Evolutionary conservation across 2,113 vertebrate genomes (phyloP), one percentile per base, ranked within the genome.

Genomic region (Coptodon bakossiorum): DNA sequence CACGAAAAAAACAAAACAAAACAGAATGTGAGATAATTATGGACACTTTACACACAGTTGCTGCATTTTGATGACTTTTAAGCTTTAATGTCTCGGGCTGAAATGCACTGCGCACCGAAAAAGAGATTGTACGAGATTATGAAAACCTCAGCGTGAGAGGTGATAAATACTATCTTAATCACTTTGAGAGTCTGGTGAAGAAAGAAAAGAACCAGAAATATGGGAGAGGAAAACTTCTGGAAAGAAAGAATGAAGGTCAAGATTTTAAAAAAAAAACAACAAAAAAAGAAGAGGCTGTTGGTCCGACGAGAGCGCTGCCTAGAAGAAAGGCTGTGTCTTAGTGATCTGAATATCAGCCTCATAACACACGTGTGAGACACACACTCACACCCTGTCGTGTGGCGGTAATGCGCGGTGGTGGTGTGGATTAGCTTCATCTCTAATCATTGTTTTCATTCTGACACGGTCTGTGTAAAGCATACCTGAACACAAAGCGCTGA

Each of bases 401-500:
- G 82, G 56, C 71, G 34, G 61, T 80, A 78, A 80, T 50, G 52
- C 56, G 24, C 7, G 85, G 61, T 83, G 87, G 29, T 85, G 59
- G 11, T 27, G 73, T 71, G 88, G 89, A 93, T 91, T 84, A 89
- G 66, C 84, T 40, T 86, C 86, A 90, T 85, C 88, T 90, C 57
- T 80, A 88, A 88, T 91, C 80, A 63, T 29, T 83, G 84, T 88
- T 92, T 88, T 91, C 80, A 81, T 88, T 92, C 91, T 24, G 89
- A 86, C 90, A 88, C 59, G 38, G 82, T 87, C 83, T 57, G 83
- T 87, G 86, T 89, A 90, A 88, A 76, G 83, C 31, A 86, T 80
- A 92, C 90, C 87, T 88, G 81, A 84, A 22, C 78, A 82, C 90
- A 86, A 80, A 91, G 82, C 22, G 22, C 89, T 66, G 89, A 89